Base-by-base conservation (phyloP, 2,113 vertebrate genomes). In the Coregonus clupeaformis region DNA sequence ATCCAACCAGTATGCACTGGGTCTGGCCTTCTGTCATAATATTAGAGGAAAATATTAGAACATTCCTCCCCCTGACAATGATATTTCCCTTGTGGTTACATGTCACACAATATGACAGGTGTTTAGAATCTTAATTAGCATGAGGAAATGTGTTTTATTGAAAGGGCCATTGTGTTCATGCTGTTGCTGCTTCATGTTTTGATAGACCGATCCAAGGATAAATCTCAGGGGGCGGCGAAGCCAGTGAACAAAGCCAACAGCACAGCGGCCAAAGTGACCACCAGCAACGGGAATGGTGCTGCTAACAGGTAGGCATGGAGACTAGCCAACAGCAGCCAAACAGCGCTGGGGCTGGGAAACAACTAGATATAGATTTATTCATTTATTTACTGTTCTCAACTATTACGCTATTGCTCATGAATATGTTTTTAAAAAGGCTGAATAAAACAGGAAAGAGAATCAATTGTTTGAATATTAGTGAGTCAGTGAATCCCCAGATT, bases 161-260 rank as follows among this genome's bases (percentile, higher is more conserved):
- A 14, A 13, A 42, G 42, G n/a, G 47, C 20, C 4, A n/a, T 69
- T 66, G 69, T 65, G 29, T 71, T 81, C 6, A 67, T 42, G 63
- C 55, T 25, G 1, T n/a, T 70, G 0, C 12, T 78, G 45, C 1
- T 64, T 69, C 36, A 22, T 86, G 73, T 84, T 82, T 25, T 82
- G 77, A 74, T 79, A 98, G 96, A 97, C 81, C 95, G 96, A 91
- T 85, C 90, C 76, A 97, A 96, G 89, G 96, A 97, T 85, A 96
- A 97, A 91, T 93, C 94, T 94, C 95, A 95, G 85, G 94, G 93
- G 92, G 90, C 93, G 83, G 87, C 94, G 77, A 98, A 97, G 89
- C 92, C 94, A 91, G 85, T 94, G 89, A 96, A 92, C 91, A 98
- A 98, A 95, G 85, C 94, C 91, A 95, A 94, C 90, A 96, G 84